Evolutionary conservation across 2,113 vertebrate species (phyloP), one percentile per base, ranked within the genome.

Genomic region (Calonectris borealis): DNA sequence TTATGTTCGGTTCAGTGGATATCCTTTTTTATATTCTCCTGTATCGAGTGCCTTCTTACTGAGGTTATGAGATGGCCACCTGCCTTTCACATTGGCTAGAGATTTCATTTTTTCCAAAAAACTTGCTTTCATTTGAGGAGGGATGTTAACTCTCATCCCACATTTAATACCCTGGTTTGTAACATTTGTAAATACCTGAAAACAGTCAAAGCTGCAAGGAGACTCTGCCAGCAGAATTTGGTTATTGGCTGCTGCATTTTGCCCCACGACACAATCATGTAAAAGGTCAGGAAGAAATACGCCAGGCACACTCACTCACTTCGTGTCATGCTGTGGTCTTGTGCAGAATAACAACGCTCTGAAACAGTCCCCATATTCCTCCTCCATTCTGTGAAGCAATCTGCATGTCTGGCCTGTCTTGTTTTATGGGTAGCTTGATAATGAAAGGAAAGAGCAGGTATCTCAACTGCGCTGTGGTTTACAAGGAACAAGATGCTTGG

Each of bases 1-100:
- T 96, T 93, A 76, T 73, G 48, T 60, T 77, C 21, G 29, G 90
- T 95, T 91, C 94, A 93, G 75, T 42, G 71, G 26, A 65, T 52
- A 72, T 61, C 65, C 61, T 55, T 72, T 84, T 85, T 89, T 75
- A 90, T 72, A 79, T 82, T 76, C 91, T 87, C 44, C 52, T 4
- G 0, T 55, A 94, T 71, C 86, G 82, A 87, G 64, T 22, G 48
- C 15, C 73, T 71, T 26, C 64, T 48, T 20, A 76, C 21, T 2
- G 42, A 89, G 65, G 84, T 44, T 68, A 86, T 17, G 14, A 86
- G 86, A 86, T 15, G 40, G 73, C 58, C 40, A 85, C 21, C 58
- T 86, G 89, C 61, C 78, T 79, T 84, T 79, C 38, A 65, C 27
- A 82, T 54, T 48, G 52, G 21, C 25, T 44, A 64, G 18, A 8